Conservation (phyloP, 2,888 invertebrate species). For the Ophioninae sp. region DNA sequence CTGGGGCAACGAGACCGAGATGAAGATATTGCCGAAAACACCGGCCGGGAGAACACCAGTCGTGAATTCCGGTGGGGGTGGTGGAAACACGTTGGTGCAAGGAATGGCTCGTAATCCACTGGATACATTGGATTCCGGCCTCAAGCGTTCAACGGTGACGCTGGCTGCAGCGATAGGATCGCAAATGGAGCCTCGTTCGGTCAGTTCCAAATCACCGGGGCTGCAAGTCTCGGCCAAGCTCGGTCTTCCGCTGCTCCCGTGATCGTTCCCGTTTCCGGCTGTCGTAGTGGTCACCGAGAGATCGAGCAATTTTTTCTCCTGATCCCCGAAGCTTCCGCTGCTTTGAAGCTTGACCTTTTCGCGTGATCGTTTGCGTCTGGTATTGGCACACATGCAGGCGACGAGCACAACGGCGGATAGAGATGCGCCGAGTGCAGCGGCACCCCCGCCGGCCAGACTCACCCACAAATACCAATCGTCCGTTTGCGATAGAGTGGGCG, state of each 20-base stretch:
- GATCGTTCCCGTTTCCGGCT: conserved; percentile 81
- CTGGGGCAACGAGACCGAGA: conserved; percentile 90
- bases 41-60: conserved; percentile 82
- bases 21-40: conserved; percentile 90
- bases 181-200: conserved; percentile 73
- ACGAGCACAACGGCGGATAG: conserved; percentile 84
- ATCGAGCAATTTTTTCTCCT: conserved; percentile 93
- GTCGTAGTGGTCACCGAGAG: conserved; percentile 88
- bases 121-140: conserved; percentile 68
- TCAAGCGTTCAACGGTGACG: conserved; percentile 79
- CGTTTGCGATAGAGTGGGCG: conserved; percentile 89
- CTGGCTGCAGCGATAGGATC: conserved; percentile 81
- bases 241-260: conserved; percentile 71
- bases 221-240: conserved; percentile 75
- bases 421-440: conserved; percentile 85
- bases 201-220: conserved; percentile 75
- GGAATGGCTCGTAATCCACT: conserved; percentile 80
- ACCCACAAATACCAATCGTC: conserved; percentile 88
- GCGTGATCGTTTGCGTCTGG: conserved; percentile 81
- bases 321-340: conserved; percentile 92
- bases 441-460: conserved; percentile 87
- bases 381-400: conserved; percentile 82
- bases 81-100: conserved; percentile 81
- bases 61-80: conserved; percentile 78
- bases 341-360: conserved; percentile 88